Conservation (phyloP, 2,113 vertebrate species). For the Tragelaphus scriptus region DNA sequence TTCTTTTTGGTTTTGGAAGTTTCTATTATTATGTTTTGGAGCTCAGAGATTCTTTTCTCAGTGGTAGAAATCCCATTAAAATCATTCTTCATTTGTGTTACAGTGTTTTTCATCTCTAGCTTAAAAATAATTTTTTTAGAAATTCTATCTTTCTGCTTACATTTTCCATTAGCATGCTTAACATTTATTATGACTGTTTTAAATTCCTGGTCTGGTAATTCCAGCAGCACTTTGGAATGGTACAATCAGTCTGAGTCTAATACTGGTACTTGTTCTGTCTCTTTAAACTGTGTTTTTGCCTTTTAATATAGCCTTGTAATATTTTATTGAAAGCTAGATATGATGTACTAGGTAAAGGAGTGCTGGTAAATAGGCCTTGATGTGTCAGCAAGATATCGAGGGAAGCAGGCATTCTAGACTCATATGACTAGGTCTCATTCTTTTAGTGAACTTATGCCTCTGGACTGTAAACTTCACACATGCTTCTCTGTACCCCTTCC, state of each 20-base stretch:
- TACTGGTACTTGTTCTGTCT: neutral
- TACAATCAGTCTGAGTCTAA: neutral
- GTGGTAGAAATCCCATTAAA: neutral
- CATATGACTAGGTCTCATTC: neutral
- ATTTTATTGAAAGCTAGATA: neutral
- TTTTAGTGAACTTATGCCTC: neutral
- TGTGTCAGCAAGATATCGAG: no score
- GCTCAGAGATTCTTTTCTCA: neutral
- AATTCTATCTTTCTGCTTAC: neutral
- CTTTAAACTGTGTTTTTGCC: neutral
- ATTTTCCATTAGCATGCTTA: neutral
- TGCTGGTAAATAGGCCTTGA: neutral
- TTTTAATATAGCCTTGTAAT: neutral
- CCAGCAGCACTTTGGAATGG: neutral
- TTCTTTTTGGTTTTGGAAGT: neutral
- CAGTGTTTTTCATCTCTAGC: neutral
- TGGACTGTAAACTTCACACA: neutral
- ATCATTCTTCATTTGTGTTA: neutral
- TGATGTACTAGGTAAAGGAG: neutral
- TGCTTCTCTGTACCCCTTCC: accelerated
- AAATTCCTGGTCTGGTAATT: neutral
- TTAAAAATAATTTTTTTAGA: neutral
- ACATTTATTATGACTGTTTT: neutral
- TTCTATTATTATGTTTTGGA: neutral
- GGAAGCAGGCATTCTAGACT: neutral